Evolutionary conservation across 2,797 vertebrate genomes (phyloP).

Genomic region (Sebastes trivittatus): DNA sequence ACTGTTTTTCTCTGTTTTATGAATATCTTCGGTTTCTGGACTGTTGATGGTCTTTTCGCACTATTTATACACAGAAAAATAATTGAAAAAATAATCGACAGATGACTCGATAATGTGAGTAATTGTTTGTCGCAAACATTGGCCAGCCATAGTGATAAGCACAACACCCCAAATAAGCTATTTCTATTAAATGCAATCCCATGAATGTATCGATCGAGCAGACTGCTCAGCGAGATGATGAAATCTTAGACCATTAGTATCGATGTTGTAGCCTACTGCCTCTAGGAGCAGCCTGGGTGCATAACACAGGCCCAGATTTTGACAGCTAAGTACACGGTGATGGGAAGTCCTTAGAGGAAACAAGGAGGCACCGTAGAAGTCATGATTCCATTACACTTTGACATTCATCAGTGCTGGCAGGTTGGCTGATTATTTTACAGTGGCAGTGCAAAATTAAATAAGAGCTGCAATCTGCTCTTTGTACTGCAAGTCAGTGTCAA

Average conservation of each 20-base stretch:
- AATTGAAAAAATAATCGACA: not conserved
- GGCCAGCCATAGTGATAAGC: not conserved
- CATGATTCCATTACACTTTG: slow-evolving; percentile 41
- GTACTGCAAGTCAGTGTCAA: slow-evolving; percentile 22
- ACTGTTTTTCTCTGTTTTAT: not conserved
- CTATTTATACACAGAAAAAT: too few species aligned
- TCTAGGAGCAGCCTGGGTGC: not conserved
- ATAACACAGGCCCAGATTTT: slow-evolving; percentile 6
- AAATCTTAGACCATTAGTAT: slow-evolving; percentile 34
- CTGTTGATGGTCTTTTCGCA: not conserved
- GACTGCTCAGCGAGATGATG: slow-evolving; percentile 2
- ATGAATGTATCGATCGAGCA: not conserved
- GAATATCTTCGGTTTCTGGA: not conserved
- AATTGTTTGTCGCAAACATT: not conserved
- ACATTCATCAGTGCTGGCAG: slow-evolving; percentile 54
- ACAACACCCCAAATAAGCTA: not conserved
- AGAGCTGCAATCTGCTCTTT: slow-evolving; percentile 55
- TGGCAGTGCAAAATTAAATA: slow-evolving; percentile 56
- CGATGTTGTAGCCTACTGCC: not conserved
- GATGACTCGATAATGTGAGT: not conserved
- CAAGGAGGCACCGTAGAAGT: slow-evolving; percentile 12
- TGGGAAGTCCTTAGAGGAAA: slow-evolving; percentile 37
- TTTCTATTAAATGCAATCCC: not conserved
- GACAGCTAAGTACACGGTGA: slow-evolving; percentile 35
- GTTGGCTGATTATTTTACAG: slow-evolving; percentile 50